phyloP scores from a whole-genome alignment of 2,113 vertebrate species.

The Pundamilia nyererei region DNA sequence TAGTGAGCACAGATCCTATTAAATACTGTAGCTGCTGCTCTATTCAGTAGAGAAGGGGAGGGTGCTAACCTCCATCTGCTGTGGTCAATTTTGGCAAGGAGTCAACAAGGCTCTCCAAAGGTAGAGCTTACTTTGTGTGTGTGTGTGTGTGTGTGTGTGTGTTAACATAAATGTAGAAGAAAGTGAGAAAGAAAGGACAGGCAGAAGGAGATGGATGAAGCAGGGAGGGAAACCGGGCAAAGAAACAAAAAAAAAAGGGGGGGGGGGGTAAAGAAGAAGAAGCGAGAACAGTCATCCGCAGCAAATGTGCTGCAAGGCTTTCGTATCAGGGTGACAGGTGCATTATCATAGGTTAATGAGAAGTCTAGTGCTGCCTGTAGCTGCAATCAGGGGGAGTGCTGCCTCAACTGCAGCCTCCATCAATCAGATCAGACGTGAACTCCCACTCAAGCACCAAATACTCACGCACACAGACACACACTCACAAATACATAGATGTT shows the following conservation, averaged over 20 bases:
- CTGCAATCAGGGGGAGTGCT: slow-evolving; percentile 32
- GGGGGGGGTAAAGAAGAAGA: too few relatives aligned
- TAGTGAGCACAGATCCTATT: slow-evolving; percentile 28
- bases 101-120: slow-evolving; percentile 1
- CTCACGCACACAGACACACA: neutral
- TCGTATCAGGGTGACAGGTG: slow-evolving; percentile 48
- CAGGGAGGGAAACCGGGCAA: neutral
- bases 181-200: neutral
- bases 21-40: slow-evolving; percentile 23
- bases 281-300: slow-evolving; percentile 10
- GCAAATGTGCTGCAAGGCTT: slow-evolving; percentile 42
- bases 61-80: slow-evolving; percentile 34
- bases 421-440: slow-evolving; percentile 49
- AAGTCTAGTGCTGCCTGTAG: slow-evolving; percentile 50
- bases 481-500: neutral
- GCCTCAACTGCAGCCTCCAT: slow-evolving; percentile 32
- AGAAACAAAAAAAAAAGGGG: neutral
- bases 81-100: slow-evolving; percentile 24
- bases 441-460: neutral
- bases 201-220: neutral
- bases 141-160: neutral
- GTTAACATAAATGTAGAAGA: neutral
- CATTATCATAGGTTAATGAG: slow-evolving; percentile 71
- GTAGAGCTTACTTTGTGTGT: neutral
- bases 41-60: neutral